Base-by-base conservation (phyloP, 2,113 vertebrate genomes). In the Zootoca vivipara region DNA sequence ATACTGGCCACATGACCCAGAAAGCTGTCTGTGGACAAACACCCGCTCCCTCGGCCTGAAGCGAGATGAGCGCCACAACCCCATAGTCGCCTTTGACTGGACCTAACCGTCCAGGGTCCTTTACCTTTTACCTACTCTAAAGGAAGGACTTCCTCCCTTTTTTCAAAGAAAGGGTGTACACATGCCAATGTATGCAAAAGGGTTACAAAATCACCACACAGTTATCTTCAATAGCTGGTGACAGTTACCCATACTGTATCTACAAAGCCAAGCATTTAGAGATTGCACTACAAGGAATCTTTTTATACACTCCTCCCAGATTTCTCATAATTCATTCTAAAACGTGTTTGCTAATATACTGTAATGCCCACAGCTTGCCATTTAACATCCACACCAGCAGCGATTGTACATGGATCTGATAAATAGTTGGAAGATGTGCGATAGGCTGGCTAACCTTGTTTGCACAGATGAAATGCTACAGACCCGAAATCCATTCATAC, bases 301-400 rank as follows among this genome's bases (percentile, higher is more conserved):
- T 89, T 93, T 93, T 90, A 83, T 0, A 90, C 92, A 87, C 81
- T 93, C 91, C 87, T 89, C 92, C 86, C 91, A 85, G 91, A 90
- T 93, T 93, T 95, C 56, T 90, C 92, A 92, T 94, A 94, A 95
- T 93, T 97, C 94, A 93, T 93, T 95, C 85, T 82, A 92, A 93
- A 94, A 94, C 40, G 95, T 95, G 91, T 95, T 94, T 95, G 93
- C 94, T 95, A 95, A 95, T 95, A 95, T 94, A 93, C 91, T 95
- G 91, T 92, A 82, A 90, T 89, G 83, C 62, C 91, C 90, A 85
- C 83, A 87, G 78, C 85, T 91, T 94, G 90, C 90, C 92, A 90
- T 56, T 90, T 90, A 87, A 83, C 85, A 75, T 78, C 35, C 78
- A 40, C 77, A 85, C 91, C 93, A 92, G 75, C 91, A 92, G 89